Base-by-base conservation (phyloP, 2,888 invertebrate species). In the Oligia fasciuncula region DNA sequence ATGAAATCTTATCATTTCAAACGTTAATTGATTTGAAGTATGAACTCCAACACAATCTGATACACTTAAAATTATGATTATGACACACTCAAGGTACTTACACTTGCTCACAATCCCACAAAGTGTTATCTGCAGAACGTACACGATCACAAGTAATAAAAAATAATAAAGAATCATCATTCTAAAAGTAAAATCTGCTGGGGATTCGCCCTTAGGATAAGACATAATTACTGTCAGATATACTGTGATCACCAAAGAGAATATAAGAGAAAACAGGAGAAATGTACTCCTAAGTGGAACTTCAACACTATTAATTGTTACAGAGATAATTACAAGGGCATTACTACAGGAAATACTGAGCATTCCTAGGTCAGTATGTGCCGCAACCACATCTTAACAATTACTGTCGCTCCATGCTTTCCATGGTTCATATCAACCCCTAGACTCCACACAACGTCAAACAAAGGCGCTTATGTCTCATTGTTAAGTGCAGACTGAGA, bases 61-160 rank as follows among this genome's bases (percentile, higher is more conserved):
- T 23, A 8, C 1, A 65, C 35, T 17, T 17, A 63, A 43, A 70
- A 51, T 19, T 29, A 35, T 14, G 17, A 60, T 19, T 29, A 35
- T 14, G 17, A 60, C 14, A n/a, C 2, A 60, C 49, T 35, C 54
- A 51, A 11, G 23, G 13, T 67, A 80, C 79, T 80, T 40, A 80
- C 82, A 51, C 19, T 35, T 67, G 5, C n/a, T 17, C 35, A 68
- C n/a, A 35, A 79, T 11, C 4, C 2, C 23, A n/a, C 35, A 51
- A 67, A 43, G n/a, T 13, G 51, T 62, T 6, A 62, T 29, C 49
- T 77, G 68, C 54, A 77, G 23, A 67, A 77, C 49, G 49, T 57
- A 69, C 40, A 57, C 62, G 11, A 83, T n/a, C 1, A 80, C 46
- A 29, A 83, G 1, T 11, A 80, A 49, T 14, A 77, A 69, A 8